Evolutionary conservation across 2,113 vertebrate genomes (phyloP), one percentile per base, ranked within the genome.

Genomic region (Paedocypris sp.): DNA sequence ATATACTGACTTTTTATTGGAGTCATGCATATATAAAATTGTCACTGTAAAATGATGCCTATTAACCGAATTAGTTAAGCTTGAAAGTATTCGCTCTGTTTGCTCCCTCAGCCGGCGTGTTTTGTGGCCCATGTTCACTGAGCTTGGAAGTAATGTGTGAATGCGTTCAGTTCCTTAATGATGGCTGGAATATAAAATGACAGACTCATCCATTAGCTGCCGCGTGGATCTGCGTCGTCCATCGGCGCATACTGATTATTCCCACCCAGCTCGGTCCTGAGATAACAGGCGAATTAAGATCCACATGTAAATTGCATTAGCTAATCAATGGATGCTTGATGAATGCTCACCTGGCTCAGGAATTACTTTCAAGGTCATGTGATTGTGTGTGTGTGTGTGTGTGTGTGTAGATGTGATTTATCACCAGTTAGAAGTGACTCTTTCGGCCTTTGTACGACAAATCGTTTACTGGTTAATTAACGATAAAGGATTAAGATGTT

Each of bases 391-490:
- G n/a, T n/a, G n/a, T n/a, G n/a, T n/a, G n/a, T n/a, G n/a, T n/a
- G n/a, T n/a, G n/a, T n/a, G n/a, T n/a, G n/a, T n/a, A n/a, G n/a
- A n/a, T n/a, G n/a, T 18, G 2, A 2, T 51, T 69, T 54, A 63
- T 56, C 67, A 39, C 18, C 42, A 51, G 49, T 54, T 56, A 60
- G 58, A 47, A 63, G 49, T 73, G 59, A 45, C 53, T 66, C 45
- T 3, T 46, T 41, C 59, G 31, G 23, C 66, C 54, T 12, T 22
- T 62, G 46, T 32, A 52, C 60, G 43, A 59, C 64, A 64, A 43
- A 54, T 64, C 73, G 62, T 69, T 69, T 75, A 54, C 60, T 23
- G 28, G 68, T 71, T 69, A 64, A 77, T 74, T 74, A 74, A 69
- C 26, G 61, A 45, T 60, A 41, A 60, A 59, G 58, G 54, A 70